A percentile compares a stretch with the other conserved stretches of the same genome.
These are phyloP conservation scores for Minunthozetes semirufus DNA, from an alignment of 2,888 invertebrate genomes.

Conservation along the genomic window DNA sequence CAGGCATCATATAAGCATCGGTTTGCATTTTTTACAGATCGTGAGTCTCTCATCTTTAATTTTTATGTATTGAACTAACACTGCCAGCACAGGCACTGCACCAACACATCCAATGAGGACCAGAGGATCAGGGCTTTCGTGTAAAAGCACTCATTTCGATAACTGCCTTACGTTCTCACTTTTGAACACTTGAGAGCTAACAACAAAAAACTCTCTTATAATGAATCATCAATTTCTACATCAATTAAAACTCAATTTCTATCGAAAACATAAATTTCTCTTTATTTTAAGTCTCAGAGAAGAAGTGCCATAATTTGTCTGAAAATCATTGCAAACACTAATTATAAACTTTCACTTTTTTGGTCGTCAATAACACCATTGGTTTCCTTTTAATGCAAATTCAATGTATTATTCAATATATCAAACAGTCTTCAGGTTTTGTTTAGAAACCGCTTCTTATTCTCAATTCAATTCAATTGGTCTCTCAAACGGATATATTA, in stretches of 20 bases:
- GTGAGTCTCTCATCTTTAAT: conserved; percentile 29
- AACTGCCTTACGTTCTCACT: conserved; percentile 25
- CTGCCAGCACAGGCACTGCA: not conserved
- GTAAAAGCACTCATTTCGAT: conserved; percentile 29
- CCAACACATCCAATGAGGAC: not conserved
- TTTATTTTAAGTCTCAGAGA: no score
- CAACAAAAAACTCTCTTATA: conserved; percentile 20
- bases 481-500: no score
- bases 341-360: no score
- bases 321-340: no score
- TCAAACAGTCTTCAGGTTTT: no score
- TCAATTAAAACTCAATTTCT: not conserved
- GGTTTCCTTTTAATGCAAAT: no score
- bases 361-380: no score
- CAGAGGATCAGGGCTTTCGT: conserved; percentile 4
- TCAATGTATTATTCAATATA: no score
- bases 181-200: not conserved
- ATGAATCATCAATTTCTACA: not conserved
- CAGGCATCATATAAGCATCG: conserved; percentile 15
- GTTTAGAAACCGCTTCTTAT: no score
- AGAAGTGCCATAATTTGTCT: no score
- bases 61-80: conserved; percentile 25
- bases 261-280: not conserved
- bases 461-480: no score
- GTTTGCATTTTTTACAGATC: conserved; percentile 27